Base-by-base conservation (phyloP, 2,113 vertebrate species). In the Ovibos moschatus region DNA sequence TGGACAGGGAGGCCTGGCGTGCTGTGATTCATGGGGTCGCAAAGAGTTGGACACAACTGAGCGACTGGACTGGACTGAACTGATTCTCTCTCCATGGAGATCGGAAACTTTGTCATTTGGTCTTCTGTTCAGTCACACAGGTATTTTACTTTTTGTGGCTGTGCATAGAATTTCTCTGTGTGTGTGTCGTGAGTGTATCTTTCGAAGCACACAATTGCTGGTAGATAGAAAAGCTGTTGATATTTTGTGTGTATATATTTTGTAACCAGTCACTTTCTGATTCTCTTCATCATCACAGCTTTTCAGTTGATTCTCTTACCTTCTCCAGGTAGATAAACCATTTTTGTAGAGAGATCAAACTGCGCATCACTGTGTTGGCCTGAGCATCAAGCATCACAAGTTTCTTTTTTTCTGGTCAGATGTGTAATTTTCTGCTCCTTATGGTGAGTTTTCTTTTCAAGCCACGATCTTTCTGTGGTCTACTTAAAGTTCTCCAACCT, bases 241-340 rank as follows among this genome's bases (percentile, higher is more conserved):
- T 57, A 43, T 58, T 79, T 71, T 60, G 11, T 87, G 19, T 84
- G 2, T 81, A 40, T 94, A 36, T 93, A 81, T 95, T 81, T 96
- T 91, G 17, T 92, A 87, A 64, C 40, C 36, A 58, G 40, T 96
- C 50, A 28, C 74, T 96, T 97, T 57, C 9, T 92, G 53, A 82
- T 28, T 97, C 28, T 97, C 23, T 51, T 84, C 82, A 62, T 83
- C 43, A 43, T 76, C 78, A 57, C 78, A 62, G 33, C 3, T 78
- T 97, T 94, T 93, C 17, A 71, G 47, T 90, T 84, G 64, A 79
- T 97, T 76, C 27, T 95, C 47, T 83, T 96, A 82, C 5, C 55
- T 88, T 89, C 95, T 96, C 60, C 23, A 76, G 25, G 53, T 83
- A 76, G 33, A 28, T 95, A 64, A 78, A 74, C 9, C 50, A 71